Conservation (phyloP, 1,140 invertebrate species). For the Drosophila kikkawai region DNA sequence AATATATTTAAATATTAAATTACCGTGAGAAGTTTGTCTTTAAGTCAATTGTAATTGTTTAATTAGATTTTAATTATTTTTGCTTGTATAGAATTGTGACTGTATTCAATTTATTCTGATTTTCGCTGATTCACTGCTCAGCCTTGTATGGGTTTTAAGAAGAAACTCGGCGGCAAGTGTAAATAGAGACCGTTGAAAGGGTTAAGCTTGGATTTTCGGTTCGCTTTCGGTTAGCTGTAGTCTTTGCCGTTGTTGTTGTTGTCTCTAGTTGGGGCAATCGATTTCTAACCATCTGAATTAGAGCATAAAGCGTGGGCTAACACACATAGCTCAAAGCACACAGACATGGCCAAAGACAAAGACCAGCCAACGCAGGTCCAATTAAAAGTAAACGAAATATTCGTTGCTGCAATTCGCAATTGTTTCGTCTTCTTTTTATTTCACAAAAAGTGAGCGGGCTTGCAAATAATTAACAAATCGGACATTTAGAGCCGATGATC, state of each 20-base stretch:
- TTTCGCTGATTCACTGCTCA: constrained; percentile 38
- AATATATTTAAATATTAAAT: background rate
- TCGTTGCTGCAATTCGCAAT: constrained; percentile 55
- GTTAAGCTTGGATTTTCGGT: constrained; percentile 51
- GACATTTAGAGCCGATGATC: constrained; percentile 39
- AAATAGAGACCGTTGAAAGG: constrained; percentile 42
- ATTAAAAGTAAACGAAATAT: constrained; percentile 68
- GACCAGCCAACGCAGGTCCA: constrained; percentile 66
- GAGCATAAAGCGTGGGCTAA: constrained; percentile 80
- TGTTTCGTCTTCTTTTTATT: constrained; percentile 29
- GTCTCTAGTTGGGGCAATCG: constrained; percentile 64
- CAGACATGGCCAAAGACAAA: constrained; percentile 10
- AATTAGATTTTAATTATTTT: background rate
- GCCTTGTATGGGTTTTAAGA: constrained; percentile 38
- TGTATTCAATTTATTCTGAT: constrained; percentile 36
- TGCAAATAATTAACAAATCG: constrained; percentile 63
- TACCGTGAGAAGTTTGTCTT: background rate
- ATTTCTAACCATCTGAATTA: constrained; percentile 80
- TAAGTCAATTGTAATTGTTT: background rate
- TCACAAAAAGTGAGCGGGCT: constrained; percentile 56
- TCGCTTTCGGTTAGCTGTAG: constrained; percentile 47
- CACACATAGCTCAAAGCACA: constrained; percentile 30
- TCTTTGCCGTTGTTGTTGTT: constrained; percentile 23
- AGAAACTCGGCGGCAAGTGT: constrained; percentile 21
- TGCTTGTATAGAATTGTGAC: constrained; percentile 1